Conservation (phyloP, 2,113 vertebrate species). For the Daphoenositta chrysoptera region DNA sequence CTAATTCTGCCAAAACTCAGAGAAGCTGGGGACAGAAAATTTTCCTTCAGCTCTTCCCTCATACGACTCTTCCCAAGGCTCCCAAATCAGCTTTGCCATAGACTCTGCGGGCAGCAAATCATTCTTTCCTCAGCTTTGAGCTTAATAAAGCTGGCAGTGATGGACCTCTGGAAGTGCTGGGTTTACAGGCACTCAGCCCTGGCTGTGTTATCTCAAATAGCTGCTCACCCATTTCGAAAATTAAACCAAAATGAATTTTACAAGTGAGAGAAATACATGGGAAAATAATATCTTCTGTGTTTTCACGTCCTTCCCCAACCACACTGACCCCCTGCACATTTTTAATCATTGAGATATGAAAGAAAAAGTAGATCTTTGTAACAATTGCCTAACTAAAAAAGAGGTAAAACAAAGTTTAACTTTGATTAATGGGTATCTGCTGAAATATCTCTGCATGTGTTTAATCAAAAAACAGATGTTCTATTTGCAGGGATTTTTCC, state of each 20-base stretch:
- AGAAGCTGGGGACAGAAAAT: neutral
- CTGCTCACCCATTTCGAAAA: neutral
- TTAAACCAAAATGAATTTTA: neutral
- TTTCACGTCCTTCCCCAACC: neutral
- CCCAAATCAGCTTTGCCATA: neutral
- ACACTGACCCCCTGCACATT: accelerated
- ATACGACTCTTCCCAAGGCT: neutral
- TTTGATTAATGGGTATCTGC: slow-evolving; percentile 4
- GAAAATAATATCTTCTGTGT: neutral
- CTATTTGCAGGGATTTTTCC: neutral
- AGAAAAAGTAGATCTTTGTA: neutral
- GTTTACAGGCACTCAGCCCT: neutral
- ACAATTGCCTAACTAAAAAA: neutral
- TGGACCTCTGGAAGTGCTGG: neutral
- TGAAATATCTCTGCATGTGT: neutral
- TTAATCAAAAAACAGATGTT: slow-evolving; percentile 51
- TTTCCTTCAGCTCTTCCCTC: neutral
- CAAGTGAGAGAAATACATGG: neutral
- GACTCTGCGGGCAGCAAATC: neutral
- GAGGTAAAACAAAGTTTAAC: neutral
- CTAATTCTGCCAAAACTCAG: neutral
- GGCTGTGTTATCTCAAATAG: neutral
- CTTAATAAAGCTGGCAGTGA: neutral
- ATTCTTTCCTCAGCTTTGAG: neutral
- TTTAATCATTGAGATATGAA: neutral